phyloP scores from a whole-genome alignment of 2,888 invertebrate species.

The Argyresthia albistria region DNA sequence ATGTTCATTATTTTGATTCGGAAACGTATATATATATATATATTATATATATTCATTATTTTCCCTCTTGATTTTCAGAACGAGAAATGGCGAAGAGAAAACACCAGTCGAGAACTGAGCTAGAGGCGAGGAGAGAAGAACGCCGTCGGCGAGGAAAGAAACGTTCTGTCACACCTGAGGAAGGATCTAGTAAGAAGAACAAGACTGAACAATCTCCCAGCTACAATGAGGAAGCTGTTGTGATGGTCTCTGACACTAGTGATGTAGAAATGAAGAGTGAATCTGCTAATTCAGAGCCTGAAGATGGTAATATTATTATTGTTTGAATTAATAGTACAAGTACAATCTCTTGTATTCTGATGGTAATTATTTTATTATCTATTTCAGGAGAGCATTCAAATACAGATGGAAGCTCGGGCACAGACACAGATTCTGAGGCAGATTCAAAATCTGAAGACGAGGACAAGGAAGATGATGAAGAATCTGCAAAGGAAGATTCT shows the following conservation, averaged over 20 bases:
- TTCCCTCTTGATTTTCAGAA: conserved; percentile 46
- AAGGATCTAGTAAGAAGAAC: conserved; percentile 41
- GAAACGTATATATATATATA: too few species aligned
- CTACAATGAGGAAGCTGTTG: conserved; percentile 49
- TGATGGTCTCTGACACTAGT: conserved; percentile 63
- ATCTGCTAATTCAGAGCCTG: conserved; percentile 48
- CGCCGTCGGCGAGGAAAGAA: conserved; percentile 66
- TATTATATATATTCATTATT: conserved; percentile 5
- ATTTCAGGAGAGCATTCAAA: conserved; percentile 58
- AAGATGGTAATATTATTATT: conserved; percentile 39
- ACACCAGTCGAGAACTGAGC: conserved; percentile 80
- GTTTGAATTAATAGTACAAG: too few species aligned
- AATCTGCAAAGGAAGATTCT: conserved; percentile 25
- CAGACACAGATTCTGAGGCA: conserved; percentile 46
- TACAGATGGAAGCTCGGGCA: conserved; percentile 57
- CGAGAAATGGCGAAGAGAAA: conserved; percentile 85
- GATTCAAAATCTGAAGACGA: conserved; percentile 57
- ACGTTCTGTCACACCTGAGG: conserved; percentile 43
- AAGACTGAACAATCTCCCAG: conserved; percentile 45
- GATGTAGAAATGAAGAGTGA: conserved; percentile 58
- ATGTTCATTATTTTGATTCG: too few species aligned
- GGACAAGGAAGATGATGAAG: conserved; percentile 29
- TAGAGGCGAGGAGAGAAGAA: conserved; percentile 80
- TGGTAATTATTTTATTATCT: neutral
- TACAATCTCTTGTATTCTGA: too few species aligned